Evolutionary conservation across 2,797 vertebrate genomes (phyloP).

Genomic region (Bovichtus diacanthus): DNA sequence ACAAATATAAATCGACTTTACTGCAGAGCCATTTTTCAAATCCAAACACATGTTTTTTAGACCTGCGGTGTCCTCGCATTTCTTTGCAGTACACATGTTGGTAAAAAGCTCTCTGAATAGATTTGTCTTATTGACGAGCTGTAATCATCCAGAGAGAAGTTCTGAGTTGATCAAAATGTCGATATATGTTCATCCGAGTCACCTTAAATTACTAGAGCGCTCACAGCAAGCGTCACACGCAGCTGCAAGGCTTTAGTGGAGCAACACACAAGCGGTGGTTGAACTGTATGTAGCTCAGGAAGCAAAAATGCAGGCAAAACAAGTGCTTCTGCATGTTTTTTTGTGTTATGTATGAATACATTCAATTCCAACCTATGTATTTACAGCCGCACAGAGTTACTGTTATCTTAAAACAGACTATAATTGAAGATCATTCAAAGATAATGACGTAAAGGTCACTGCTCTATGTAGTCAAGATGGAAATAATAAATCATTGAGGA

Average conservation of each 20-base stretch:
- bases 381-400: neutral
- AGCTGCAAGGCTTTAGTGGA: neutral
- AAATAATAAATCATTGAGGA: conserved; percentile 2
- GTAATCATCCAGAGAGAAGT: neutral
- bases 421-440: neutral
- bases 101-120: neutral
- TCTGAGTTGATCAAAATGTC: neutral
- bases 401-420: neutral
- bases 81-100: neutral
- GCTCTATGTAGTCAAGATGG: neutral
- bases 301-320: neutral
- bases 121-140: neutral
- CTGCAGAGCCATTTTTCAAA: neutral
- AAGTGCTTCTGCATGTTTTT: neutral
- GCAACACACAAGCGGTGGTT: neutral
- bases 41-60: neutral
- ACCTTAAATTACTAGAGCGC: neutral
- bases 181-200: neutral
- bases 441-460: neutral
- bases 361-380: neutral
- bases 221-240: neutral
- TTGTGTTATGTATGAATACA: too few relatives aligned
- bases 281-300: too few relatives aligned
- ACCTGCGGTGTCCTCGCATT: neutral
- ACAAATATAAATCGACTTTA: conserved; percentile 6